A percentile compares a stretch with the other conserved stretches of the same genome.
phyloP scores from a whole-genome alignment of 2,888 invertebrate species.

The Odontocerum albicorne region DNA sequence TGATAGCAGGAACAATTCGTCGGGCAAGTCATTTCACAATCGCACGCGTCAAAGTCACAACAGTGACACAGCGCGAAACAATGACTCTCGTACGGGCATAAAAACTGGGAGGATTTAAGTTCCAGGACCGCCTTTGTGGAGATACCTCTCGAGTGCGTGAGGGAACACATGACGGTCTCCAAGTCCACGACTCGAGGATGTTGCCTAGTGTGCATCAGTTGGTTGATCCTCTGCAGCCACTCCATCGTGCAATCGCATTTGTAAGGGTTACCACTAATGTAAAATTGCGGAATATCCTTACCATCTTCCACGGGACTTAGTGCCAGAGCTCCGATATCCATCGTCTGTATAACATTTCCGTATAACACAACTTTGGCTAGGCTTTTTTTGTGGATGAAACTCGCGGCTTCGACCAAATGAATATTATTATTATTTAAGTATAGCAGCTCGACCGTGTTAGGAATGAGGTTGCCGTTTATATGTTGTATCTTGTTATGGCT shows the following conservation, averaged over 20 bases:
- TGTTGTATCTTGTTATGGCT: conserved; percentile 72
- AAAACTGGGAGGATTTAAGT: conserved; percentile 73
- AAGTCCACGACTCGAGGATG: conserved; percentile 80
- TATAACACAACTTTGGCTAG: conserved; percentile 74
- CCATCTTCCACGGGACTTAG: conserved; percentile 66
- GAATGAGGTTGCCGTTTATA: conserved; percentile 68
- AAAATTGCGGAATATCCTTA: conserved; percentile 76
- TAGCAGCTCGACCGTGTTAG: conserved; percentile 71
- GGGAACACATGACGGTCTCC: conserved; percentile 73
- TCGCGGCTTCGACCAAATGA: conserved; percentile 66
- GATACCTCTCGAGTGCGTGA: conserved; percentile 67
- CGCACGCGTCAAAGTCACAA: conserved; percentile 87
- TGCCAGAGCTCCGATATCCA: conserved; percentile 74
- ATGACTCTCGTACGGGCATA: conserved; percentile 79
- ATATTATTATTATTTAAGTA: conserved; percentile 77
- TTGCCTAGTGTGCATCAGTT: conserved; percentile 71
- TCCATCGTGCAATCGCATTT: conserved; percentile 87
- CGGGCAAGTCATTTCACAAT: conserved; percentile 90
- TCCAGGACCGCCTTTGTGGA: conserved; percentile 72
- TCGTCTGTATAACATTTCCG: conserved; percentile 70
- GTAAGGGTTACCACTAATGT: conserved; percentile 81
- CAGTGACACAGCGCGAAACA: conserved; percentile 88
- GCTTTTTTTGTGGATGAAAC: conserved; percentile 68
- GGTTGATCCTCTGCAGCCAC: conserved; percentile 81
- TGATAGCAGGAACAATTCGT: conserved; percentile 83